Conservation (phyloP, 2,888 invertebrate genomes). For the Eurytoma adleriae region DNA sequence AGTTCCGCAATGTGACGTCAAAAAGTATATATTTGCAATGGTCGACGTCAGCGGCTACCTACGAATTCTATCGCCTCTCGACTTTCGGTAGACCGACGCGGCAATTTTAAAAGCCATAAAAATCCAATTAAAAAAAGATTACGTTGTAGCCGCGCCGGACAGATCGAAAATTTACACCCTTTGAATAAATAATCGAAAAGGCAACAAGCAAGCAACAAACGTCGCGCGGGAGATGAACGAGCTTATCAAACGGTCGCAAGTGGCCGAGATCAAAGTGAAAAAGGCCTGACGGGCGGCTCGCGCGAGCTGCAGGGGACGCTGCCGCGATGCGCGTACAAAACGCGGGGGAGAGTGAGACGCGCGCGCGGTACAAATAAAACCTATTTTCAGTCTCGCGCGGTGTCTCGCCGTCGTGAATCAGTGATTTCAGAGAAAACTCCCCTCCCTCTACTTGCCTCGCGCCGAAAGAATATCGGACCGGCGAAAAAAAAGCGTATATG, state of each 20-base stretch:
- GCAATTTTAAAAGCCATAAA: too few relatives aligned
- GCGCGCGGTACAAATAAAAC: constrained; percentile 43
- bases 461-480: constrained; percentile 35
- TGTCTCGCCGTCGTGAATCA: constrained; percentile 55
- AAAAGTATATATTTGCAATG: too few relatives aligned
- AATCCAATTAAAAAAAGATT: too few relatives aligned
- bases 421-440: constrained; percentile 47
- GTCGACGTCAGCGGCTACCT: not conserved
- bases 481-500: not conserved
- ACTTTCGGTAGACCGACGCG: too few relatives aligned
- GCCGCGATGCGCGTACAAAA: not conserved
- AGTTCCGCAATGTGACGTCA: too few relatives aligned
- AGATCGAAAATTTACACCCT: too few relatives aligned
- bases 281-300: not conserved
- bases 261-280: not conserved
- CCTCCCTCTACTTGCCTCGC: not conserved
- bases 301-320: not conserved
- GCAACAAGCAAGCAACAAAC: not conserved
- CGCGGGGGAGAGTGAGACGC: not conserved
- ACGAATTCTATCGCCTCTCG: too few relatives aligned
- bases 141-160: too few relatives aligned
- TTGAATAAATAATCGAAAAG: not conserved
- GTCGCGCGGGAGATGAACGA: constrained; percentile 4
- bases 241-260: constrained; percentile 2
- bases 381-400: constrained; percentile 47